Evolutionary conservation across 1,140 invertebrate species (phyloP), one percentile per base, ranked within the genome.

Genomic region (Papilio polyxenes): DNA sequence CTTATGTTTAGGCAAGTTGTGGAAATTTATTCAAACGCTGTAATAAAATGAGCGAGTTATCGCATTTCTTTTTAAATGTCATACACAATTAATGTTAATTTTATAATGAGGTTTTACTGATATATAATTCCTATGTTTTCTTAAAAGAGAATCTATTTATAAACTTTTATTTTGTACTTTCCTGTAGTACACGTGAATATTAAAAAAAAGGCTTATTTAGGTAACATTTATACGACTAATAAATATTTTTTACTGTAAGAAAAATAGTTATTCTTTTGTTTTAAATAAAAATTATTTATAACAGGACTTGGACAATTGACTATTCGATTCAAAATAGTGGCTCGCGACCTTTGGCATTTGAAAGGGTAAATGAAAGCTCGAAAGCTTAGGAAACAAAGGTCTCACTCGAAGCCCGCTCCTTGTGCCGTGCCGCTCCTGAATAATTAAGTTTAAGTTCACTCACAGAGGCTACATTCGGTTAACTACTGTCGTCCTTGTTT

Each of bases 281-380:
- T 72, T 13, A 37, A 72, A 40, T 13, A 17, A 3, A 72, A 15
- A 72, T 7, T 13, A 20, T 17, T 15, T 44, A 23, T 20, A 20
- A 23, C 31, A 44, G 2, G 20, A 76, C 56, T 11, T 13, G 6
- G 65, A 69, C 17, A 11, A 40, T 69, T 48, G n/a, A 80, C 13
- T 65, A 44, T 53, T 37, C 11, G 53, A 62, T 65, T 79, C 69
- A 56, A 75, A 51, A 72, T 72, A 49, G 69, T 56, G 81, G 37
- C 69, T 40, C 44, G 51, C 79, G 79, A 83, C 84, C 84, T 85
- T 83, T 85, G 80, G 17, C 82, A 85, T 83, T 85, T 59, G 40
- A 23, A 59, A 69, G 31, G 72, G 65, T 37, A 75, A 77, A 40
- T 37, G 53, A 75, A 72, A 72, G 40, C 62, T 62, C 51, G 65